phyloP scores from a whole-genome alignment of 2,888 invertebrate genomes.

The Adela reaumurella region DNA sequence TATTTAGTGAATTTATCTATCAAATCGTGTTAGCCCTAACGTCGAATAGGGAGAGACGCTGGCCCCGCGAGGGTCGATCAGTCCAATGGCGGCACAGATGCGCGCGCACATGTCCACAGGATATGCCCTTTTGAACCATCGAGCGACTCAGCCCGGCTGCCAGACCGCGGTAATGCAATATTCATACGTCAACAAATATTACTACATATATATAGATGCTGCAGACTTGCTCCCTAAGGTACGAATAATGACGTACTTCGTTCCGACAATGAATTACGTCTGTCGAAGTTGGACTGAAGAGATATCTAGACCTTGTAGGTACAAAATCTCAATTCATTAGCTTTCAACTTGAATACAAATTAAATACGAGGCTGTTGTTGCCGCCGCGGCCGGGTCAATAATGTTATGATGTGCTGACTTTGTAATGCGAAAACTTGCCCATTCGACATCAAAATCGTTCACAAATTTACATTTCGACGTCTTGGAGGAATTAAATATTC shows the following conservation, averaged over 20 bases:
- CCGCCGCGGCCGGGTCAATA: neutral
- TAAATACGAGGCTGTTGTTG: no score
- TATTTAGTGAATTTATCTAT: neutral
- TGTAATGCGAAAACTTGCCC: neutral
- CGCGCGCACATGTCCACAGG: constrained; percentile 30
- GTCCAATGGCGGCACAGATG: constrained; percentile 39
- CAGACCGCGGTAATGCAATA: neutral
- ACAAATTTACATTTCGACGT: no score
- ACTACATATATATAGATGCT: no score
- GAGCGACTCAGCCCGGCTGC: neutral
- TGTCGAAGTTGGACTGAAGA: no score
- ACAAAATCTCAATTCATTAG: no score
- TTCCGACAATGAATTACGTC: no score
- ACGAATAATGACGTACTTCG: no score
- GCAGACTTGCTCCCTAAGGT: no score
- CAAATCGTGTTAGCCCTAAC: neutral
- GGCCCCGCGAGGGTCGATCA: constrained; percentile 8
- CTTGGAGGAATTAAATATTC: no score
- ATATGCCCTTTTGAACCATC: neutral
- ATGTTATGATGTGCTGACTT: neutral
- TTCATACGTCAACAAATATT: neutral
- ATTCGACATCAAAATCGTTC: neutral
- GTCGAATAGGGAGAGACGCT: neutral
- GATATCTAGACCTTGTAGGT: no score
- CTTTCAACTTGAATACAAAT: no score